A percentile compares a stretch with the other conserved stretches of the same genome.
These are phyloP conservation scores for Zophobas morio DNA, from an alignment of 1,140 invertebrate species.

Conservation along the genomic window DNA sequence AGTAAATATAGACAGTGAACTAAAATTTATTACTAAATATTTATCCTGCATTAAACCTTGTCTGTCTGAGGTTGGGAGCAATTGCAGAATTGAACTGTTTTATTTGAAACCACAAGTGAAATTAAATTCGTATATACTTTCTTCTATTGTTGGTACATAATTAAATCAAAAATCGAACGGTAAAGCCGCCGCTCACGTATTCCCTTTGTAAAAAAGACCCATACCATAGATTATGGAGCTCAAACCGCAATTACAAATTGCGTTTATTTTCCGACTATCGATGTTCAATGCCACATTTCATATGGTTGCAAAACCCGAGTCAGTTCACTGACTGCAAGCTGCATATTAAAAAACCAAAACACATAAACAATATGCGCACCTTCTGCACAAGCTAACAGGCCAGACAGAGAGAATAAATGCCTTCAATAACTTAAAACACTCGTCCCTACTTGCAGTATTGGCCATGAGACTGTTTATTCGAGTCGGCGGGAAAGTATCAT, in stretches of 20 bases:
- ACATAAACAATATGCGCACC: constrained; percentile 57
- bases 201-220: neutral
- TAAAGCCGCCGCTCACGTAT: constrained; percentile 21
- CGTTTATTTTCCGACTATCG: constrained; percentile 55
- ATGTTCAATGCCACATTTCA: constrained; percentile 59
- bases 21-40: constrained; percentile 20
- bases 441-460: constrained; percentile 43
- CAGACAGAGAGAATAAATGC: constrained; percentile 41
- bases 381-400: constrained; percentile 35
- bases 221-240: constrained; percentile 9
- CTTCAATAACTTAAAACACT: constrained; percentile 49
- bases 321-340: constrained; percentile 63
- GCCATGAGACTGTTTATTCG: constrained; percentile 48
- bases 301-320: constrained; percentile 60
- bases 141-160: constrained; percentile 5
- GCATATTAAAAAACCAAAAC: constrained; percentile 61
- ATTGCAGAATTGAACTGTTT: constrained; percentile 10
- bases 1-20: neutral
- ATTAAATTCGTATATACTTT: constrained; percentile 17
- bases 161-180: constrained; percentile 4
- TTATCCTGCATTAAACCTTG: constrained; percentile 14
- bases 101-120: constrained; percentile 17
- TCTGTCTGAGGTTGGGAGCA: constrained; percentile 8
- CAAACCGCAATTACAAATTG: constrained; percentile 34
- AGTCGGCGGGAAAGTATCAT: constrained; percentile 45